Evolutionary conservation across 1,140 invertebrate genomes (phyloP).

Genomic region (Nilaparvata lugens): DNA sequence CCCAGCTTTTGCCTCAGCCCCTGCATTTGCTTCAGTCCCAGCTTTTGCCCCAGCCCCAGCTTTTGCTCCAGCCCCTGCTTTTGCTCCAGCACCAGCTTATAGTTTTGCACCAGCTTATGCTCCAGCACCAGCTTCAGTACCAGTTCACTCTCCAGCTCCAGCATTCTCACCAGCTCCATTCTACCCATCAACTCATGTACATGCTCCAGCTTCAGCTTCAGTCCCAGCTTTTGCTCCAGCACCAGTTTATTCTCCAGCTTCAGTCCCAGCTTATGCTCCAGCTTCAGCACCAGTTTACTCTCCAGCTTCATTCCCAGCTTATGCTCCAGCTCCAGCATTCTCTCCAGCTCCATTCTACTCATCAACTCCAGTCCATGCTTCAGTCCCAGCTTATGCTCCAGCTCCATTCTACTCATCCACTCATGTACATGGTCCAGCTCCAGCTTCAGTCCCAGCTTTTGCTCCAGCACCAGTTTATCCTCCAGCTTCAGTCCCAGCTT

Average conservation of each 20-base stretch:
- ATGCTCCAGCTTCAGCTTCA: not conserved
- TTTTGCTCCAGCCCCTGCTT: not conserved
- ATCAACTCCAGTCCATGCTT: not conserved
- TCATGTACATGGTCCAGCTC: not conserved
- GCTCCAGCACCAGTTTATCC: not conserved
- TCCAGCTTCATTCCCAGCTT: not conserved
- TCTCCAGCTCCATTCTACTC: not conserved
- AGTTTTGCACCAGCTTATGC: not conserved
- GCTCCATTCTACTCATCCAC: not conserved
- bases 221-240: not conserved
- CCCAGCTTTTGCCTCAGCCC: not conserved
- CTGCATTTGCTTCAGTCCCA: not conserved
- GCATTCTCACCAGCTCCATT: not conserved
- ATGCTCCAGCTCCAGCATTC: not conserved
- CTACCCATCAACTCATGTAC: not conserved
- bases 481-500: not conserved
- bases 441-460: not conserved
- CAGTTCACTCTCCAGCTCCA: not conserved
- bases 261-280: not conserved
- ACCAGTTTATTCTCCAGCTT: not conserved
- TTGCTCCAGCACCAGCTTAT: not conserved
- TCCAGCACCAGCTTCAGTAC: not conserved
- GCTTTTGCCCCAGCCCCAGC: not conserved
- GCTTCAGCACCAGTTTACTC: not conserved
- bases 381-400: not conserved